Evolutionary conservation across 2,113 vertebrate genomes (phyloP).

Genomic region (Chaenocephalus aceratus): DNA sequence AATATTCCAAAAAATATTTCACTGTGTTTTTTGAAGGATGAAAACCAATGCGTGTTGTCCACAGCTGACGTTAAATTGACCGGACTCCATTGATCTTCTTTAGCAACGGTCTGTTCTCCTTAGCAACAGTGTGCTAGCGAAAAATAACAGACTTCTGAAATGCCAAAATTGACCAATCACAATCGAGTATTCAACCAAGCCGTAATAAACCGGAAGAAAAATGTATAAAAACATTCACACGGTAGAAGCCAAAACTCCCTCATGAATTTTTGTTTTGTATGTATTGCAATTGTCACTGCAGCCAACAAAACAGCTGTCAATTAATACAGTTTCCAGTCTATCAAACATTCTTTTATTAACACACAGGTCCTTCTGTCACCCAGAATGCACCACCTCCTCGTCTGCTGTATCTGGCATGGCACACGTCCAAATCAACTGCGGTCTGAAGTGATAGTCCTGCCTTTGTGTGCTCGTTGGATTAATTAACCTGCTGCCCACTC

Average conservation of each 20-base stretch:
- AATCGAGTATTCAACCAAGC: no score
- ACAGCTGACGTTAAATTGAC: no score
- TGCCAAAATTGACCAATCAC: no score
- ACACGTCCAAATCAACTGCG: conserved; percentile 22
- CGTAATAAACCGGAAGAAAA: background rate
- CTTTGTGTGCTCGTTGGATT: conserved; percentile 52
- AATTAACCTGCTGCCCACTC: conserved; percentile 56
- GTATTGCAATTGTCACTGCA: background rate
- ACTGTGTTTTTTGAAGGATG: no score
- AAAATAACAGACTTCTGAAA: no score
- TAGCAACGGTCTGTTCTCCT: no score
- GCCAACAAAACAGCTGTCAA: conserved; percentile 4
- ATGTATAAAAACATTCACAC: conserved; percentile 2
- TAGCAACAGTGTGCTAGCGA: no score
- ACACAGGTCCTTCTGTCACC: background rate
- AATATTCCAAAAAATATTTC: no score
- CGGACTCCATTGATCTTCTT: no score
- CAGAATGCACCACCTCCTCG: background rate
- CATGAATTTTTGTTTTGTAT: background rate
- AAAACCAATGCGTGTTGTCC: no score
- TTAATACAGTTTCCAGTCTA: conserved; percentile 12
- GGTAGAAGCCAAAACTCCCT: background rate
- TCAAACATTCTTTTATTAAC: conserved; percentile 17
- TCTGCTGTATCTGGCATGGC: background rate
- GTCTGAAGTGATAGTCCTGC: conserved; percentile 26